phyloP scores from a whole-genome alignment of 2,888 invertebrate genomes.

The Tanypteryx hageni region DNA sequence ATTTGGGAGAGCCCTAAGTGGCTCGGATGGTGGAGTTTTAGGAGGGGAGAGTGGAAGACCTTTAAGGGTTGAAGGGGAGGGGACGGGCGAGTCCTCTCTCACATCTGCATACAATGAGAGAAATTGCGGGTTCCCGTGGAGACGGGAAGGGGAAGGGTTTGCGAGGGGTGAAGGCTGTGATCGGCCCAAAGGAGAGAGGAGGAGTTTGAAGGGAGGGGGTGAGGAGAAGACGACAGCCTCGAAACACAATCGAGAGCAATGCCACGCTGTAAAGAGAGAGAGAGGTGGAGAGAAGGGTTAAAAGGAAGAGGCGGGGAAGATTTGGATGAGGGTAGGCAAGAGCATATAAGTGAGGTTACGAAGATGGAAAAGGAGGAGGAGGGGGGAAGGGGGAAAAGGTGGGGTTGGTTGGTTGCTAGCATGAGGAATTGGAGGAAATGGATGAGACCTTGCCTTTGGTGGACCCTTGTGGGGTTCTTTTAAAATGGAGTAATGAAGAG shows the following conservation, averaged over 20 bases:
- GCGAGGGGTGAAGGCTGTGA: no score
- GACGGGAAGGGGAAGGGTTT: no score
- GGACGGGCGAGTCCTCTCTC: not conserved
- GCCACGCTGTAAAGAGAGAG: no score
- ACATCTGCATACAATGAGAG: slow-evolving; percentile 14
- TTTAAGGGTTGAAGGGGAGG: no score
- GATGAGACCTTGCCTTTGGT: slow-evolving; percentile 13
- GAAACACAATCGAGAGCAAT: slow-evolving; percentile 14
- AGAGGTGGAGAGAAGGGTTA: no score
- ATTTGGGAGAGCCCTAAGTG: not conserved
- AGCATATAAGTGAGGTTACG: no score
- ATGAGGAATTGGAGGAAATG: slow-evolving; percentile 4
- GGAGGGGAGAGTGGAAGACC: not conserved
- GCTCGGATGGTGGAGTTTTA: not conserved
- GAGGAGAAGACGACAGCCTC: not conserved
- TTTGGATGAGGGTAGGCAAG: no score
- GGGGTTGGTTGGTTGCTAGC: not conserved
- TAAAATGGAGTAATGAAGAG: not conserved
- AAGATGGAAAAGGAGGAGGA: no score
- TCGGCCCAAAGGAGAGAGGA: not conserved
- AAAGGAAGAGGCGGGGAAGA: no score
- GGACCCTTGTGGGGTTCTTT: not conserved
- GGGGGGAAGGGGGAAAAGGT: not conserved
- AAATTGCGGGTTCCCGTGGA: not conserved
- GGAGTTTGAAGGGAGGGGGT: not conserved